Evolutionary conservation across 1,140 invertebrate genomes (phyloP).

Genomic region (Maniola jurtina): DNA sequence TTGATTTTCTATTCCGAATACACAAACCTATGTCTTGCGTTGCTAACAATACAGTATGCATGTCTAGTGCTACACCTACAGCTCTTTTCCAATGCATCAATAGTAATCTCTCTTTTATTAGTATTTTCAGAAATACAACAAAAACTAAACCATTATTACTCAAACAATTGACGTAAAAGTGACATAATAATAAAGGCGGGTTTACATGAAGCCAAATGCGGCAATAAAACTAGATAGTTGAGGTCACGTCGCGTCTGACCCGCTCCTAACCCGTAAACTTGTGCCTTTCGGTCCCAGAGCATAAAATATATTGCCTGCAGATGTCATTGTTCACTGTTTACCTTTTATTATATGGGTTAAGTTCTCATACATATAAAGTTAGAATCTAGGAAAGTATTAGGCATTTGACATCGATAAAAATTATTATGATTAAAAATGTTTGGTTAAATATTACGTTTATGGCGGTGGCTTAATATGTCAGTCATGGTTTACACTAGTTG

Average conservation of each 20-base stretch:
- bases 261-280: conserved; percentile 35
- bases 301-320: conserved; percentile 23
- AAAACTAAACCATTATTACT: not conserved
- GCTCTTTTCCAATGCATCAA: too few species aligned
- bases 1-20: too few species aligned
- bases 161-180: conserved; percentile 24
- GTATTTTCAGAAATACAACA: not conserved
- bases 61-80: too few species aligned
- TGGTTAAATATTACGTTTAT: too few species aligned
- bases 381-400: not conserved
- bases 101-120: too few species aligned
- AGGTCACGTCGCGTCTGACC: conserved; percentile 35
- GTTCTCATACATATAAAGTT: conserved; percentile 2
- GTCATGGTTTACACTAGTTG: too few species aligned
- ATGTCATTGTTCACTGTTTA: conserved; percentile 16
- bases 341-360: not conserved
- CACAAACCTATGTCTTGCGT: too few species aligned
- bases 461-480: too few species aligned
- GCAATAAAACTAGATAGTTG: conserved; percentile 34
- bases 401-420: too few species aligned
- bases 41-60: too few species aligned
- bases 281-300: conserved; percentile 15
- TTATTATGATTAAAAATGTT: too few species aligned
- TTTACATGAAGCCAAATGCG: conserved; percentile 18
- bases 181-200: conserved; percentile 24